A percentile compares a stretch with the other conserved stretches of the same genome.
Evolutionary conservation across 2,797 vertebrate genomes (phyloP).

Genomic region (Lycodopsis pacificus): DNA sequence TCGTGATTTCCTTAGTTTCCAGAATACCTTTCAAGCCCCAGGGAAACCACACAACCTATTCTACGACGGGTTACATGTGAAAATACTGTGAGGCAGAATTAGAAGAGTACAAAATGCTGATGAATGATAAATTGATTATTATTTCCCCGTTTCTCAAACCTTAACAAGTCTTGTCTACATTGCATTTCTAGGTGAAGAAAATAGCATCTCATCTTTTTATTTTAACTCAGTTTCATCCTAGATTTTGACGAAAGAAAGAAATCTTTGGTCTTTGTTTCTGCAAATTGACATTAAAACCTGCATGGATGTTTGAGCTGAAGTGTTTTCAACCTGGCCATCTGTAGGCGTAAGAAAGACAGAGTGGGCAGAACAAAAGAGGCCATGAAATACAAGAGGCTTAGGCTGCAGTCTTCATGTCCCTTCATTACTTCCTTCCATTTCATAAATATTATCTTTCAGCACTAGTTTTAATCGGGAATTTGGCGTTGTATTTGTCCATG

Average conservation of each 20-base stretch:
- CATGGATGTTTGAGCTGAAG: background rate
- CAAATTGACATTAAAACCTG: background rate
- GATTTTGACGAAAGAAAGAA: background rate
- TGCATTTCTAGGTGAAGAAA: background rate
- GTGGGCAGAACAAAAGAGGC: background rate
- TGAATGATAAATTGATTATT: background rate
- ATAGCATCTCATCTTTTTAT: background rate
- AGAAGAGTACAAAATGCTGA: background rate
- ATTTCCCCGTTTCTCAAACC: background rate
- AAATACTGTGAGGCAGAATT: background rate
- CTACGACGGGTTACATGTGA: background rate
- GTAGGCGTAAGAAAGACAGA: background rate
- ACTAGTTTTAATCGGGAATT: constrained; percentile 5
- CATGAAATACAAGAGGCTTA: background rate
- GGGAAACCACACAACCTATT: background rate
- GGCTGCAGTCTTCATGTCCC: constrained; percentile 13
- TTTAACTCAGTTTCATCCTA: background rate
- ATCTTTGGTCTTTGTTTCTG: background rate
- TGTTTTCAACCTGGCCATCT: constrained; percentile 1
- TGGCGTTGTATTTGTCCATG: background rate
- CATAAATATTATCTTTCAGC: background rate
- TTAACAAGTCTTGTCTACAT: background rate
- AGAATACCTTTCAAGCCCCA: constrained; percentile 19
- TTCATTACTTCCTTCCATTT: constrained; percentile 8
- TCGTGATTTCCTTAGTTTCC: constrained; percentile 16